Evolutionary conservation across 2,113 vertebrate species (phyloP), one percentile per base, ranked within the genome.

Genomic region (Tenebrosternarchus preto): DNA sequence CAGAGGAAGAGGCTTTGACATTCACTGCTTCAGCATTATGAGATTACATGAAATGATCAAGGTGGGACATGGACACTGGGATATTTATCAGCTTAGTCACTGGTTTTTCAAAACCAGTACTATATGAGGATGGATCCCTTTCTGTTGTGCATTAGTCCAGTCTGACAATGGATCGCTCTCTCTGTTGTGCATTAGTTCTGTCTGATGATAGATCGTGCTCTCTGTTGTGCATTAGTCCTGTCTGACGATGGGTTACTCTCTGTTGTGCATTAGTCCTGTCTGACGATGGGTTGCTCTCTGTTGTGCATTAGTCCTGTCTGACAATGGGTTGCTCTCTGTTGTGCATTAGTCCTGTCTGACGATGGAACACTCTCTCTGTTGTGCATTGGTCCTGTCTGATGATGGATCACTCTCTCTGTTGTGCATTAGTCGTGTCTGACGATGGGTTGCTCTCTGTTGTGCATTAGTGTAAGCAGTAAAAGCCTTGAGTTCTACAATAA

Each of bases 1-100:
- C 66, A 76, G 59, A 36, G n/a, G 20, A 71, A 64, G 39, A 25
- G 31, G 67, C 53, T 66, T 39, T 27, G 64, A 69, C 29, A 76
- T 76, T 64, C 57, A 56, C 77, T 33, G 29, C 46, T 73, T 36
- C 53, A 33, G 68, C 31, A 19, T 77, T 80, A 82, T 80, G 73
- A 85, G 77, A 82, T 85, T 77, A 85, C 27, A 16, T 16, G 20
- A 68, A 55, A 82, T 77, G 77, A 68, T 68, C 39, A 43, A 68
- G 73, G 64, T 76, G 72, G 55, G 76, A 67, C 68, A 56, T 25
- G 70, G 56, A 77, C 72, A 43, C 61, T 76, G 67, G 39, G 72
- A 83, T 66, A 60, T 83, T 79, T 82, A 84, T 79, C 80, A 79
- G 78, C 82, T 77, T 80, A 80, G 66, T 80, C 77, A 70, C 29